Base-by-base conservation (phyloP, 1,140 invertebrate species). In the Drosophila varians region DNA sequence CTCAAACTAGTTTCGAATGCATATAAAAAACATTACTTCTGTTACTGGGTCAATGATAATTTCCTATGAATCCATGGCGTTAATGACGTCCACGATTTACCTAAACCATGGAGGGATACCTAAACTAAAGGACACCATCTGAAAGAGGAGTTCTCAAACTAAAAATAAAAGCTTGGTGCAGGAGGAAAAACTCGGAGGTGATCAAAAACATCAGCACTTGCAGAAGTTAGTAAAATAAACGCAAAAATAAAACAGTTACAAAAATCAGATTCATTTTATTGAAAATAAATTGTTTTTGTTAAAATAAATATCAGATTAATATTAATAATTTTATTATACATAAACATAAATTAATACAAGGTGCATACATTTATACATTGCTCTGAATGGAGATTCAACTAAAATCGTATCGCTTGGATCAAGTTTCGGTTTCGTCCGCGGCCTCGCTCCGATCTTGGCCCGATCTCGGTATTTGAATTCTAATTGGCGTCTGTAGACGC, bases 401-500 rank as follows among this genome's bases (percentile, higher is more conserved):
- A 58, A 57, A 62, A 36, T 57, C 14, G 16, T 16, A 18, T 36
- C 21, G 60, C 11, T 19, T 38, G 60, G 60, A 47, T 64, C 60
- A 38, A 38, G 42, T 38, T n/a, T 26, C 42, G 60, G 14, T 47
- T 16, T 21, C 42, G 26, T 64, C 60, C 25, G 26, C 9, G 42
- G 66, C n/a, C 40, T 36, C 26, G 25, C 23, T 40, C 54, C 23
- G 45, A 45, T 70, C 45, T n/a, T 43, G 25, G 60, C 19, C 26
- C 21, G 69, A 55, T 55, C 64, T 64, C 28, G 40, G 38, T 43
- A 86, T 82, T 42, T 74, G 26, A 56, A 86, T 87, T 64, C 45
- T 77, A 76, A 66, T 62, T 31, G 80, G 73, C 58, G 40, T 82
- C 53, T 87, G 82, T 73, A 86, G 73, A 71, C 77, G 42, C 82